These are phyloP conservation scores for Aphelocoma californica DNA, from an alignment of 2,797 vertebrate genomes.

Conservation along the genomic window DNA sequence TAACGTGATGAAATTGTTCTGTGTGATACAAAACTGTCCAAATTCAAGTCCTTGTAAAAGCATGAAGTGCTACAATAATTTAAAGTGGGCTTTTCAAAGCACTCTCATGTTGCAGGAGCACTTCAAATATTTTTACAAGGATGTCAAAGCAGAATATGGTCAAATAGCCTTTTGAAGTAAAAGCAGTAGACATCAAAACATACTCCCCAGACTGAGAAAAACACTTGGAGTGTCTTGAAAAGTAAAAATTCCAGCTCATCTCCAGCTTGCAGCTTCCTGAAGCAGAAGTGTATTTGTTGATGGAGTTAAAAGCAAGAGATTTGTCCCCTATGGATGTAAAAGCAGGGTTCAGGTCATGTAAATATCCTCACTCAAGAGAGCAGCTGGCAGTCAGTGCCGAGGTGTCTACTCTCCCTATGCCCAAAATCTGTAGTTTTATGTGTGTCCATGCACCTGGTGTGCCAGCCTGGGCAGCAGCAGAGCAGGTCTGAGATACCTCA, in stretches of 20 bases:
- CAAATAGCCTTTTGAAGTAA: background rate
- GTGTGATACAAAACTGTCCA: background rate
- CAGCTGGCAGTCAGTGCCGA: background rate
- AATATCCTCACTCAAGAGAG: background rate
- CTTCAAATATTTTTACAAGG: background rate
- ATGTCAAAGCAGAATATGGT: background rate
- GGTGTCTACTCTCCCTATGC: accelerated
- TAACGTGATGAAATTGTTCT: background rate
- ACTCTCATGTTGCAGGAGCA: background rate
- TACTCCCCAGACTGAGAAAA: background rate
- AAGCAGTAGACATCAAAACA: background rate
- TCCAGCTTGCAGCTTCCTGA: background rate
- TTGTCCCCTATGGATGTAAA: accelerated
- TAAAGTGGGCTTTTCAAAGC: background rate
- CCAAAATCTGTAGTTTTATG: accelerated
- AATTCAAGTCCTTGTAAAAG: background rate
- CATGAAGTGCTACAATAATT: background rate
- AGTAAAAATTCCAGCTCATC: background rate
- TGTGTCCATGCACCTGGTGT: accelerated
- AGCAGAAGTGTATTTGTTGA: background rate
- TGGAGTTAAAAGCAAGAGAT: background rate
- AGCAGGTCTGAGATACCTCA: accelerated
- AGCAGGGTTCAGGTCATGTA: background rate
- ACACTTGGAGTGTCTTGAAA: background rate
- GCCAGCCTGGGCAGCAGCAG: background rate